A percentile compares a stretch with the other conserved stretches of the same genome.
These are phyloP conservation scores for Phoxinus phoxinus DNA, from an alignment of 2,113 vertebrate genomes.

Conservation along the genomic window DNA sequence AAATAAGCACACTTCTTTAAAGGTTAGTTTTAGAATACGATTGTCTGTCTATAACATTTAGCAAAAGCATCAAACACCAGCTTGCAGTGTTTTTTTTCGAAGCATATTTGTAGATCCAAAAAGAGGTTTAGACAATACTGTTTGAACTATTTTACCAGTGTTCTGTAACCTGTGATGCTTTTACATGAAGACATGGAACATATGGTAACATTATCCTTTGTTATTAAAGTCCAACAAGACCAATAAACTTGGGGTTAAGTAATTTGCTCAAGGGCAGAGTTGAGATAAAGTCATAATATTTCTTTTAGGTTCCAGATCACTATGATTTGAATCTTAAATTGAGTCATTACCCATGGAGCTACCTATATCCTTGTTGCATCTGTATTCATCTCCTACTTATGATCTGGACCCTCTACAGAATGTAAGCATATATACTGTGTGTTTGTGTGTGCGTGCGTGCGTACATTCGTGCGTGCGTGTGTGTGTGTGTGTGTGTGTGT, in stretches of 20 bases:
- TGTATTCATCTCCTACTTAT: constrained; percentile 1
- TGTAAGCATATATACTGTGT: not conserved
- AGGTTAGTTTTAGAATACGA: not conserved
- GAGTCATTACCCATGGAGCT: not conserved
- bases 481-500: not conserved
- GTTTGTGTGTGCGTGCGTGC: not conserved
- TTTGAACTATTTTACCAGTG: not conserved
- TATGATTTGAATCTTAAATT: not conserved
- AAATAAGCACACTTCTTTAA: too few relatives aligned
- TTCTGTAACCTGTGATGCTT: not conserved
- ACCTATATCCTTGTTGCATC: not conserved
- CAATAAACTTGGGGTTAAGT: not conserved
- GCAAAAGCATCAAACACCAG: not conserved
- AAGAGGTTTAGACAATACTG: not conserved
- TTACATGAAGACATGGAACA: not conserved
- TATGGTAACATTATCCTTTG: not conserved
- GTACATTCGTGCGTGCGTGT: not conserved
- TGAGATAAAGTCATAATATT: not conserved
- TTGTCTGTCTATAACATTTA: not conserved
- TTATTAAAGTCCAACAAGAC: constrained; percentile 25
- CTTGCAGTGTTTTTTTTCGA: not conserved
- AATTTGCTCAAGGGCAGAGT: constrained; percentile 1
- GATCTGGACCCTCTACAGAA: not conserved
- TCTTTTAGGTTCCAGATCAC: not conserved
- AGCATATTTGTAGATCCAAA: not conserved